These are phyloP conservation scores for Columbina picui DNA, from an alignment of 2,113 vertebrate genomes.

Conservation along the genomic window DNA sequence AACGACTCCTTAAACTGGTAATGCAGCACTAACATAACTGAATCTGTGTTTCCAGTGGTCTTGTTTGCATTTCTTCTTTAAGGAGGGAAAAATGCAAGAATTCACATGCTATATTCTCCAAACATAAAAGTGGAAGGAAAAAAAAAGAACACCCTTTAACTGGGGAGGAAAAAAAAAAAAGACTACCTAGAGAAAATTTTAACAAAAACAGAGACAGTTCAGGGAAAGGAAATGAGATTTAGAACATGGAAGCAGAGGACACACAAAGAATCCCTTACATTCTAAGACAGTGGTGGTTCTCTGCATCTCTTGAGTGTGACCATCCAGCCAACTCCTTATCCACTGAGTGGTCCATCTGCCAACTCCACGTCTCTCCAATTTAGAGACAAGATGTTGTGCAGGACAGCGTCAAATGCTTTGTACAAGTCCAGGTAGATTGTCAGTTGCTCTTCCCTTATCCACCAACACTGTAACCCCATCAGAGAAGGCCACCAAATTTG, in stretches of 20 bases:
- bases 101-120: background rate
- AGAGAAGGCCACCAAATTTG: too few species aligned
- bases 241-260: background rate
- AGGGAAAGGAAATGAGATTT: background rate
- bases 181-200: background rate
- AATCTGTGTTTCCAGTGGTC: background rate
- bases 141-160: background rate
- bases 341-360: too few species aligned
- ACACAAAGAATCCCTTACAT: background rate
- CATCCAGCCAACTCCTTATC: too few species aligned
- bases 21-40: background rate
- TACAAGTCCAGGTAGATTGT: too few species aligned
- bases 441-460: too few species aligned
- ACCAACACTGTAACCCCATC: too few species aligned
- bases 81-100: background rate
- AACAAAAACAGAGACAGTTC: background rate
- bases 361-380: too few species aligned
- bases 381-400: too few species aligned
- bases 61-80: background rate
- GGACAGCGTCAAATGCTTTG: too few species aligned
- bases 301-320: too few species aligned
- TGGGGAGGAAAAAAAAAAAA: background rate
- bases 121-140: background rate
- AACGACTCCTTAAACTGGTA: background rate
- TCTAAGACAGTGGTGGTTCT: accelerated